A percentile compares a stretch with the other conserved stretches of the same genome.
phyloP scores from a whole-genome alignment of 2,113 vertebrate species.

The Cyprinodon variegatus region DNA sequence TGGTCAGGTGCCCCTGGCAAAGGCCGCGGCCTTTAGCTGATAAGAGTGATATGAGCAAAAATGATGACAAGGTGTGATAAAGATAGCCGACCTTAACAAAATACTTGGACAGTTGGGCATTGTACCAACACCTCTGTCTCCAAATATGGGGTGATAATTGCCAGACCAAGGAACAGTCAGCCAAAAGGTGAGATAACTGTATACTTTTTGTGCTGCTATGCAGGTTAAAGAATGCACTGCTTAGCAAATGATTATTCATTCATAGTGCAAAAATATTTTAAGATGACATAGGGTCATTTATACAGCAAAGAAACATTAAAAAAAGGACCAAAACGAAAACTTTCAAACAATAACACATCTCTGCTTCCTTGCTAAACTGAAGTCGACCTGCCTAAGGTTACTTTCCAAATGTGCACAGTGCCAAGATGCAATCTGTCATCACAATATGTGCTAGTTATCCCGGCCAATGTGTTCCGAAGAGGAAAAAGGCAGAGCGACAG shows the following conservation, averaged over 20 bases:
- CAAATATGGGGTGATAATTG: slow-evolving; percentile 44
- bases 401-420: slow-evolving; percentile 52
- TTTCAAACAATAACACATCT: background rate
- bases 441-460: slow-evolving; percentile 69
- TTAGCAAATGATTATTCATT: background rate
- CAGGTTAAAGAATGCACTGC: slow-evolving; percentile 30
- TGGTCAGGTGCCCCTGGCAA: slow-evolving; percentile 47
- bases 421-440: slow-evolving; percentile 68
- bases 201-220: slow-evolving; percentile 41
- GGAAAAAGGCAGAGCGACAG: slow-evolving; percentile 36
- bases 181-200: slow-evolving; percentile 75
- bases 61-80: slow-evolving; percentile 52
- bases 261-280: background rate
- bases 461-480: slow-evolving; percentile 57
- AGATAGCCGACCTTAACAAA: slow-evolving; percentile 46
- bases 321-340: background rate
- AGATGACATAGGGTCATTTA: too few relatives aligned
- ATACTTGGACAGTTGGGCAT: slow-evolving; percentile 49
- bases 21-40: slow-evolving; percentile 58
- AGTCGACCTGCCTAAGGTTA: slow-evolving; percentile 51
- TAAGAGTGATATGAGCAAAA: slow-evolving; percentile 62
- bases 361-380: slow-evolving; percentile 31
- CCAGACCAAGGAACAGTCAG: slow-evolving; percentile 39
- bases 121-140: slow-evolving; percentile 30
- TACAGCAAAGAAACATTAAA: background rate